These are phyloP conservation scores for Meda fulgida DNA, from an alignment of 2,797 vertebrate genomes.

Conservation along the genomic window DNA sequence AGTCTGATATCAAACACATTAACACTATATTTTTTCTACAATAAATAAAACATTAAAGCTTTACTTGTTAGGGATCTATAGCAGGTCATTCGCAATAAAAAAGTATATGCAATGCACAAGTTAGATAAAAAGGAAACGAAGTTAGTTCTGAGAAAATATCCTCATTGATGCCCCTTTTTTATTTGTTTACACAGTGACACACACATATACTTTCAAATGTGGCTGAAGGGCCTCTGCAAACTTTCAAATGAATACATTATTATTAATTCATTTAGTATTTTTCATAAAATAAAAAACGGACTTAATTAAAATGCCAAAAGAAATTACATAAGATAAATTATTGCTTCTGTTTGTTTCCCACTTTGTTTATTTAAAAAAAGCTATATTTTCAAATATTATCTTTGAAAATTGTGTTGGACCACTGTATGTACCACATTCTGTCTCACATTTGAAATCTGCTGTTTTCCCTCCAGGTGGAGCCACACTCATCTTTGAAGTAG, in stretches of 20 bases:
- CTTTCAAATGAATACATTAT: not conserved
- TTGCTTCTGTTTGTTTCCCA: not conserved
- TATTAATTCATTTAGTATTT: too few relatives aligned
- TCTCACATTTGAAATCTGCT: not conserved
- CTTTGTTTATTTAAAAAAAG: not conserved
- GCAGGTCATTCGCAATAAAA: too few relatives aligned
- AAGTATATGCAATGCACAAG: not conserved
- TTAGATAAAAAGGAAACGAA: too few relatives aligned
- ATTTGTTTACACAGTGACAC: too few relatives aligned
- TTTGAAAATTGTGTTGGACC: not conserved
- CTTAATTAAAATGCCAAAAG: not conserved
- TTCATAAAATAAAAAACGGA: too few relatives aligned
- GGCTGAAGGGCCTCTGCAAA: not conserved
- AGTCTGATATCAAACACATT: not conserved
- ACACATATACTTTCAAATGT: too few relatives aligned
- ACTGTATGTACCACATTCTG: not conserved
- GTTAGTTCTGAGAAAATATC: too few relatives aligned
- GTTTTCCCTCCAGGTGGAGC: conserved; percentile 79
- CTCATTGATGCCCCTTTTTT: too few relatives aligned
- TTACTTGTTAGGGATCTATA: not conserved
- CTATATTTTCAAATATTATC: not conserved
- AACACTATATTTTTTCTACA: not conserved
- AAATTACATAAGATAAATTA: not conserved
- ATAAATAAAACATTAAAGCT: not conserved
- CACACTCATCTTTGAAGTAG: conserved; percentile 91